Base-by-base conservation (phyloP, 1,140 invertebrate genomes). In the Cydia fagiglandana region DNA sequence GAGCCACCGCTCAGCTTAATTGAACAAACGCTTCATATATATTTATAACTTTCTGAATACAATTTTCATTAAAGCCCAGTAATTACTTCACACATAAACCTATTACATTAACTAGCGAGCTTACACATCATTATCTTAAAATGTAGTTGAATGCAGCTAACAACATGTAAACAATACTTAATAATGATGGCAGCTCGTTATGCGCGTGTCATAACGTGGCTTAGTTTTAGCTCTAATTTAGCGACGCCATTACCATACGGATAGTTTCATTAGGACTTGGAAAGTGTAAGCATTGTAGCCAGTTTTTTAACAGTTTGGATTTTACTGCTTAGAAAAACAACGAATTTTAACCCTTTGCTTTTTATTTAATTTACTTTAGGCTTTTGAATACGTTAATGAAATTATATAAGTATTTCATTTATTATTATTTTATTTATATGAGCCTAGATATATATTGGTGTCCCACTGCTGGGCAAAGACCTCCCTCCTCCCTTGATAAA, bases 51-150 rank as follows among this genome's bases (percentile, higher is more conserved):
- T 61, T 20, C 17, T n/a, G 6, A 53, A 61, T 24, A 61, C 12
- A 47, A 13, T 47, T 47, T 24, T 24, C 17, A 61, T 61, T 61
- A 20, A 50, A 13, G 9, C 17, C 20, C 56, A 24, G 20, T 24
- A 61, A 9, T 61, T 24, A 61, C 56, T 24, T 61, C 20, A 61
- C 56, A 61, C 20, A 56, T 56, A 61, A 61, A 61, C 17, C 56
- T 15, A 56, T 56, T 56, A 56, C n/a, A 61, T 61, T 61, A 61
- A 61, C 56, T 24, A 61, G 56, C 56, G 56, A n/a, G 56, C n/a
- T 9, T 61, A 61, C 56, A 61, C 56, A 61, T 61, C 56, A 61
- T 61, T 61, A 61, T 61, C 56, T 61, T 61, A 61, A 61, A 61
- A 61, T 24, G 56, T 61, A 61, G 53, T n/a, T 56, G 56, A 61